Base-by-base conservation (phyloP, 2,888 invertebrate genomes). In the Scelioninae gen. 2 region DNA sequence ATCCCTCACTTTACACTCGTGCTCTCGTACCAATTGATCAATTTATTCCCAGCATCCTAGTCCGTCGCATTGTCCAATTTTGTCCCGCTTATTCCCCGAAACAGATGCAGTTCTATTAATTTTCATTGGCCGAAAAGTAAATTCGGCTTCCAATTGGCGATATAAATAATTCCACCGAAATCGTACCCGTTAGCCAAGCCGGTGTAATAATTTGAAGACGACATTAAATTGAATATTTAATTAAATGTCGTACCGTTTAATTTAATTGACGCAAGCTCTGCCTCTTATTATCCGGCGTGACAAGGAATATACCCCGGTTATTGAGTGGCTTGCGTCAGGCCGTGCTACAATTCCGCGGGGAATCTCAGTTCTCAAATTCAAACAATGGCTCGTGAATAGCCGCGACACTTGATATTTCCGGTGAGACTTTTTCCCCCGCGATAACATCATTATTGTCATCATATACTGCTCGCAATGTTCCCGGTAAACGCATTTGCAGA, bases 401-500 rank as follows among this genome's bases (percentile, higher is more conserved):
- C 35, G 15, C 48, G 15, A 63, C 57, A 50, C 61, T 52, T 63
- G 63, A 63, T 70, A 63, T 70, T 70, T 70, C 57, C 57, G 48
- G 22, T n/a, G 31, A 13, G 39, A 2, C 31, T 10, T 39, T 58
- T 61, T 25, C 35, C 37, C 18, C 25, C 16, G 16, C 15, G 50
- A 60, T 68, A 50, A 60, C 15, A 53, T 68, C 45, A 25, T 37
- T 37, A 43, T 45, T 57, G 15, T 11, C 33, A 39, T 41, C 41
- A n/a, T n/a, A 28, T 16, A 39, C 15, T 50, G 35, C n/a, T 39
- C 25, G 37, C 15, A 15, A 35, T 55, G 28, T 55, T 25, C 41
- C 13, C 55, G 15, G 28, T 55, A 53, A 41, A 13, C 13, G 28
- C 25, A n/a, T 18, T 25, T 7, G 15, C 15, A 39, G 15, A 15